Percentiles rank a stretch among this genome's conserved stretches.
Evolutionary conservation across 2,888 invertebrate genomes (phyloP).

Genomic region (Pristionchus exspectatus): DNA sequence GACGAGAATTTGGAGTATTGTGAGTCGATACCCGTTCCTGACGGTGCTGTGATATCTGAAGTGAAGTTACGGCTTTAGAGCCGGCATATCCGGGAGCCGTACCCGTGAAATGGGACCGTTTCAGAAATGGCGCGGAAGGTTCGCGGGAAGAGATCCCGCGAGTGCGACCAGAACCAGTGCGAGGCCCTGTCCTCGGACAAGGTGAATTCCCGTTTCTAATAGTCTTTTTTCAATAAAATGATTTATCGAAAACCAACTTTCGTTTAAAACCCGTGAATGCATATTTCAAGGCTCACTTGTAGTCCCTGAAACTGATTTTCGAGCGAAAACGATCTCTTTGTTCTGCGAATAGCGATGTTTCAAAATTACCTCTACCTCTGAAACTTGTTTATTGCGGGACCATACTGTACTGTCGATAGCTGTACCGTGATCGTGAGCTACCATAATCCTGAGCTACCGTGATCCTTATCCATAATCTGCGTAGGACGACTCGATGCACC

Average conservation of each 20-base stretch:
- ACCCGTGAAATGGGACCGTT: not conserved
- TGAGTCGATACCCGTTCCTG: not conserved
- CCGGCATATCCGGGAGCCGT: not conserved
- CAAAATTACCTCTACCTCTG: not conserved
- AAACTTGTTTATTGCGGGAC: not conserved
- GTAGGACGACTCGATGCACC: slow-evolving; percentile 27
- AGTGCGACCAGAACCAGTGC: not conserved
- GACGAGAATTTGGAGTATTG: not conserved
- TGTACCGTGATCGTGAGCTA: not conserved
- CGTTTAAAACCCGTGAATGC: not conserved
- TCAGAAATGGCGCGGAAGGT: slow-evolving; percentile 28
- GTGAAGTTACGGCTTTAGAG: not conserved
- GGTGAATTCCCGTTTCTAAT: not conserved
- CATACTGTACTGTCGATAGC: not conserved
- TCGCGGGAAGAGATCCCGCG: slow-evolving; percentile 31
- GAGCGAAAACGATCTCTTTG: no score
- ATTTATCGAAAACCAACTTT: no score
- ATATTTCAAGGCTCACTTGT: not conserved
- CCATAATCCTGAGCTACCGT: not conserved
- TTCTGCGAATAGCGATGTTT: not conserved
- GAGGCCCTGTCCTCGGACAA: slow-evolving; percentile 18
- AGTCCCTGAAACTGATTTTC: not conserved
- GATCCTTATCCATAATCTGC: not conserved
- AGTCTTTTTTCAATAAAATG: not conserved
- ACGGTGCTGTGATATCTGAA: slow-evolving; percentile 4